phyloP scores from a whole-genome alignment of 1,140 invertebrate species.

The Archivesica marissinica region DNA sequence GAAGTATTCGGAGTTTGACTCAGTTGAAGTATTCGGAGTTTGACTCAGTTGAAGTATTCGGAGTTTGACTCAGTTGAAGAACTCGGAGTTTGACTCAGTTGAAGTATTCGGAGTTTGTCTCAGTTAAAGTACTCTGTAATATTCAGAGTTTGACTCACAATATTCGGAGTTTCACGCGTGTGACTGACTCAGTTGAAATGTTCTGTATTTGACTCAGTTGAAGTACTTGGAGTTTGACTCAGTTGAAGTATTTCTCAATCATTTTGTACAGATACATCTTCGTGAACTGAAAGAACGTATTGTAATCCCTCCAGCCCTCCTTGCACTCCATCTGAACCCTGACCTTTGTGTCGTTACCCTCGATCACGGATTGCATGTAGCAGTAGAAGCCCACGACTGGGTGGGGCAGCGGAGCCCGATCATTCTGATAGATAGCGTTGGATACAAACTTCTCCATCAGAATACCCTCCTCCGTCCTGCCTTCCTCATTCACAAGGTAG shows the following conservation, averaged over 20 bases:
- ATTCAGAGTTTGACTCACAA: too few species aligned
- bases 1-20: too few species aligned
- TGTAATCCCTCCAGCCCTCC: slow-evolving; percentile 53
- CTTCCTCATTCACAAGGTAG: slow-evolving; percentile 43
- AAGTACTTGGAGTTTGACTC: too few species aligned
- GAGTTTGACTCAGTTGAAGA: too few species aligned
- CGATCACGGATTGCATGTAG: slow-evolving; percentile 40
- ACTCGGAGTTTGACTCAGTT: too few species aligned
- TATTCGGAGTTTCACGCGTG: too few species aligned
- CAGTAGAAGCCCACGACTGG: slow-evolving; percentile 57
- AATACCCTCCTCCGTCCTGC: slow-evolving; percentile 42
- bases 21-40: too few species aligned
- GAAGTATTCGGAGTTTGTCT: too few species aligned
- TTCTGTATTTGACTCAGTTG: too few species aligned
- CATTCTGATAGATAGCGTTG: slow-evolving; percentile 52
- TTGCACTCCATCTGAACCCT: slow-evolving; percentile 43
- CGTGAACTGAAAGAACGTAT: slow-evolving; percentile 55
- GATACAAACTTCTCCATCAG: slow-evolving; percentile 55
- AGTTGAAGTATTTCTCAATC: slow-evolving; percentile 54
- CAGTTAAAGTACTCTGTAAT: too few species aligned
- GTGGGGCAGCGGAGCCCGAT: slow-evolving; percentile 34
- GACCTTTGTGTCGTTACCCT: slow-evolving; percentile 39
- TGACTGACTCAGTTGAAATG: too few species aligned
- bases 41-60: too few species aligned
- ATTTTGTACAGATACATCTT: slow-evolving; percentile 56